Evolutionary conservation across 2,888 invertebrate species (phyloP), one percentile per base, ranked within the genome.

Genomic region (Noctua pronuba): DNA sequence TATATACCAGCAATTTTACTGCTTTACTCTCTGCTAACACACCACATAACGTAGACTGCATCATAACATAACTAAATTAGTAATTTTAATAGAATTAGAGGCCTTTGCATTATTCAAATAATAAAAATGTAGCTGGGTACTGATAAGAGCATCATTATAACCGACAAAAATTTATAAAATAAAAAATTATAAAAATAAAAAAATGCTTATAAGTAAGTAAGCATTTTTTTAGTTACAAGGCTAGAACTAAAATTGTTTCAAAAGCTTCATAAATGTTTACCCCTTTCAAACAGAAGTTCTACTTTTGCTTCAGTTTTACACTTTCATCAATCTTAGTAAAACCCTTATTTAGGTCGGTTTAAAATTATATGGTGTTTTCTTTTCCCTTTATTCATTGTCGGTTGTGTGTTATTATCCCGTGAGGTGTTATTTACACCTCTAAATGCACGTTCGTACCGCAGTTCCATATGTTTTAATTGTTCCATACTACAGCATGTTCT

Each of bases 371-470:
- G 31, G 68, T 69, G 38, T 46, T 62, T 67, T 46, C 67, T 71
- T 74, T 68, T 24, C 31, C 58, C 38, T 77, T 41, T 49, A 71
- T 70, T 75, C 18, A 49, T 7, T 62, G 11, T 31, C 10, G 38
- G 46, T 21, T 35, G 49, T 64, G 41, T 82, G 46, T 71, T 73
- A 86, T 84, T 84, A 73, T 41, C 31, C 28, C n/a, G 49, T 16
- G 31, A 31, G 65, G 69, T 72, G 65, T 70, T 62, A 86, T 79
- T 86, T 68, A 62, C 73, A 49, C 46, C 18, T 55, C 10, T 73
- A 46, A 73, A 73, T 73, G 77, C 62, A 69, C 28, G 24, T 72
- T 38, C 46, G 28, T n/a, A 35, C 52, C n/a, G 41, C 52, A 31
- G 11, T 35, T 70, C 21, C 21, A 52, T 8, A 3, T 46, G 44